Base-by-base conservation (phyloP, 2,888 invertebrate species). In the Hydropsyche betteni region DNA sequence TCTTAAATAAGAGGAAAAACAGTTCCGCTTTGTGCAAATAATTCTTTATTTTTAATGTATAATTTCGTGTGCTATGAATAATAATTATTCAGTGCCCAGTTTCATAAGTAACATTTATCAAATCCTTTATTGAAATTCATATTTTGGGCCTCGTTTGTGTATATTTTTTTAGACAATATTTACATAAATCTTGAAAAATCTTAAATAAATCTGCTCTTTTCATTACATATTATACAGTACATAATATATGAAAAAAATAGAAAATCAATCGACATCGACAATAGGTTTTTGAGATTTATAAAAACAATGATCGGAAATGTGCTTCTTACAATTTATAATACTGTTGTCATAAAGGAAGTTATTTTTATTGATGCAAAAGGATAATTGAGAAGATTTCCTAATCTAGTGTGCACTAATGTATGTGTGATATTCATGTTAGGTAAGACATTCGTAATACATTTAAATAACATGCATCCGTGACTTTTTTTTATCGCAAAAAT, bases 11-110 rank as follows among this genome's bases (percentile, higher is more conserved):
- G 5, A 71, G 55, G 36, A 58, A 58, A 75, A 71, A 72, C 10
- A 72, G 12, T 7, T 8, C 34, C 34, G 44, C 58, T 69, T 38
- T 33, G 76, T 76, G 76, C 76, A 72, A 76, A 76, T 76, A 76
- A 61, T 58, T 69, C 16, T 76, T 74, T 76, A 76, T 69, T 76
- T 55, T 44, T 44, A 10, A 8, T 69, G 73, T 76, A 68, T 55
- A 68, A 76, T 76, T 55, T 55, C 76, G 50, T 69, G 76, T 76
- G 76, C 76, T 76, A 73, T 73, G 52, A 68, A 68, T 75, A 71
- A 64, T 75, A 72, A 44, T 72, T 72, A 72, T 38, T 72, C 72
- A 68, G 72, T 68, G 75, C 68, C 72, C 72, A 72, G 68, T 68
- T 74, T 69, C 68, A 69, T 53, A 69, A 74, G 70, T 70, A 70